Percentiles rank a stretch among this genome's conserved stretches.
These are phyloP conservation scores for Nezara viridula DNA, from an alignment of 2,888 invertebrate species.

Conservation along the genomic window DNA sequence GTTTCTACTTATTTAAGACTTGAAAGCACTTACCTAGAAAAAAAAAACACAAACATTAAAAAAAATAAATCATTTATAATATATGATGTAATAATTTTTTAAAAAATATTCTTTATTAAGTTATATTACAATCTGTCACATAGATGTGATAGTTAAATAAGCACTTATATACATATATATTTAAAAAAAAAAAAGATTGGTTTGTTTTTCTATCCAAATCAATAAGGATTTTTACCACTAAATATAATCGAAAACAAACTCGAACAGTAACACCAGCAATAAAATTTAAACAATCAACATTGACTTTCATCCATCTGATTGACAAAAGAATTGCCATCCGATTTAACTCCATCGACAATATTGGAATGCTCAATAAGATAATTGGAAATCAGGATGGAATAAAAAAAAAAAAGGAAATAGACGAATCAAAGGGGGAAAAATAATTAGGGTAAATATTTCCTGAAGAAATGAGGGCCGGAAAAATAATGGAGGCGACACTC, in stretches of 20 bases:
- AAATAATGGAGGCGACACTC: slow-evolving; percentile 35
- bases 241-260: not conserved
- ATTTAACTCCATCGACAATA: slow-evolving; percentile 28
- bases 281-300: slow-evolving; percentile 34
- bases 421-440: slow-evolving; percentile 29
- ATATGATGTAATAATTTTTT: too few relatives aligned
- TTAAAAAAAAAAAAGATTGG: too few relatives aligned
- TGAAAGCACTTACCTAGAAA: not conserved
- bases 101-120: too few relatives aligned
- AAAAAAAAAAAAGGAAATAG: slow-evolving; percentile 8
- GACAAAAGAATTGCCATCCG: not conserved
- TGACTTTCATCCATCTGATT: not conserved
- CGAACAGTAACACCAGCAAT: not conserved
- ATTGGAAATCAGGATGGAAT: slow-evolving; percentile 24
- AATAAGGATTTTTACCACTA: too few relatives aligned
- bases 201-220: too few relatives aligned
- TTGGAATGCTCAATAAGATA: slow-evolving; percentile 34
- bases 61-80: too few relatives aligned
- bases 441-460: slow-evolving; percentile 54
- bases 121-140: too few relatives aligned
- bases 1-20: not conserved
- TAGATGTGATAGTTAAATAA: too few relatives aligned
- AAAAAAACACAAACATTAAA: not conserved
- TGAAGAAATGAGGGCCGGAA: slow-evolving; percentile 34
- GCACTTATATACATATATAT: too few relatives aligned